phyloP scores from a whole-genome alignment of 2,113 vertebrate genomes.

The Psephotus haematonotus region DNA sequence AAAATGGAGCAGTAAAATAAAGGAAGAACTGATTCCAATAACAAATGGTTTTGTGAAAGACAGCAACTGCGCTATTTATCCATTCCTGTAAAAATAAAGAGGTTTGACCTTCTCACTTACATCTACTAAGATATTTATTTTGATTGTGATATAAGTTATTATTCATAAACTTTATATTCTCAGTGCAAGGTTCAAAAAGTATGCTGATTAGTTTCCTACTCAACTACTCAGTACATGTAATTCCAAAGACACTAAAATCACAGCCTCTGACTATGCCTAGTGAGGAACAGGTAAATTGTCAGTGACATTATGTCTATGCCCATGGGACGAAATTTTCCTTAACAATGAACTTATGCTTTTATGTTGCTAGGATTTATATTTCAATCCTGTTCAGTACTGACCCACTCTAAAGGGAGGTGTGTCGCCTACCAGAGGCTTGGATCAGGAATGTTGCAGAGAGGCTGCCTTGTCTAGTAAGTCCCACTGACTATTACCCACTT shows the following conservation, averaged over 20 bases:
- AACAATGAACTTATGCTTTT: neutral
- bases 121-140: constrained; percentile 27
- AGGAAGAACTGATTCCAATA: neutral
- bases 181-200: neutral
- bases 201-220: neutral
- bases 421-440: too few relatives aligned
- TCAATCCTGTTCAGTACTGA: neutral
- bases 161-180: neutral
- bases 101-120: neutral
- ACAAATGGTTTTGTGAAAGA: constrained; percentile 9
- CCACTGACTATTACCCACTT: too few relatives aligned
- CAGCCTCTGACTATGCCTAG: neutral
- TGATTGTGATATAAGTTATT: neutral
- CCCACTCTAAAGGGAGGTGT: too few relatives aligned
- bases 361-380: neutral
- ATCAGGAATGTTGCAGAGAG: too few relatives aligned
- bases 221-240: neutral
- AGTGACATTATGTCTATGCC: neutral
- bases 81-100: constrained; percentile 25
- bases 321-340: neutral
- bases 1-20: neutral
- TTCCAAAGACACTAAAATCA: neutral
- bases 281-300: neutral
- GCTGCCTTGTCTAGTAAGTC: too few relatives aligned
- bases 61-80: neutral